Percentiles rank a stretch among this genome's conserved stretches.
These are phyloP conservation scores for Lacerta bilineata DNA, from an alignment of 2,797 vertebrate species.

Conservation along the genomic window DNA sequence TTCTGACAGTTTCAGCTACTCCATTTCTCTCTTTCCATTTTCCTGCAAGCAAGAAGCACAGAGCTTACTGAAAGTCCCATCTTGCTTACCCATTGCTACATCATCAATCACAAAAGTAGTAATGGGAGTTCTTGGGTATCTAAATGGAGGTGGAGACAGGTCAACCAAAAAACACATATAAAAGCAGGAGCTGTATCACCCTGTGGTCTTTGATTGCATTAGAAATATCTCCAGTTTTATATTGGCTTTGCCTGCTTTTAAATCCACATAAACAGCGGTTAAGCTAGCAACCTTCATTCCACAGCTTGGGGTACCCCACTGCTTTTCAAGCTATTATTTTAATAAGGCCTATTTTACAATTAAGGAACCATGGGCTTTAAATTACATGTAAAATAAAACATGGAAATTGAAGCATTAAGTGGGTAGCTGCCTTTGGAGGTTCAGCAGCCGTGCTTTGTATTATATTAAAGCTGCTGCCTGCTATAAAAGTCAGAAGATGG, in stretches of 20 bases:
- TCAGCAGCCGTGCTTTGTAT: slow-evolving; percentile 79
- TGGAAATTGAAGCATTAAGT: slow-evolving; percentile 85
- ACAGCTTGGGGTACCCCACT: slow-evolving; percentile 76
- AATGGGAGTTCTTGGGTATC: slow-evolving; percentile 78
- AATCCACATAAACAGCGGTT: slow-evolving; percentile 82
- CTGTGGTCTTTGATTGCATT: slow-evolving; percentile 84
- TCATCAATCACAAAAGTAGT: slow-evolving; percentile 92
- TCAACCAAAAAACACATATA: slow-evolving; percentile 49
- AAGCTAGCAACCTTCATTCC: slow-evolving; percentile 80
- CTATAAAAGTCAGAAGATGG: slow-evolving; percentile 55
- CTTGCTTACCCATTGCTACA: slow-evolving; percentile 81
- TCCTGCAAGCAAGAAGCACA: slow-evolving; percentile 75
- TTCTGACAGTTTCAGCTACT: slow-evolving; percentile 72
- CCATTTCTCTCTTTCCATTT: slow-evolving; percentile 79
- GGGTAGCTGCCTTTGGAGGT: slow-evolving; percentile 77
- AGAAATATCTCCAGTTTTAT: slow-evolving; percentile 86
- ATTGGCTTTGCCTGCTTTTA: slow-evolving; percentile 79
- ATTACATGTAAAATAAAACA: slow-evolving; percentile 87
- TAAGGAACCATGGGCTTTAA: slow-evolving; percentile 87
- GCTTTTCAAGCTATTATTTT: slow-evolving; percentile 85
- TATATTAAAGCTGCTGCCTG: slow-evolving; percentile 70
- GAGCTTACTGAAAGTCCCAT: slow-evolving; percentile 84
- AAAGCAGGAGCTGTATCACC: slow-evolving; percentile 74
- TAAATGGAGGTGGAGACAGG: slow-evolving; percentile 84
- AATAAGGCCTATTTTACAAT: slow-evolving; percentile 88